These are phyloP conservation scores for Pyrrhia umbra DNA, from an alignment of 2,888 invertebrate genomes.

Conservation along the genomic window DNA sequence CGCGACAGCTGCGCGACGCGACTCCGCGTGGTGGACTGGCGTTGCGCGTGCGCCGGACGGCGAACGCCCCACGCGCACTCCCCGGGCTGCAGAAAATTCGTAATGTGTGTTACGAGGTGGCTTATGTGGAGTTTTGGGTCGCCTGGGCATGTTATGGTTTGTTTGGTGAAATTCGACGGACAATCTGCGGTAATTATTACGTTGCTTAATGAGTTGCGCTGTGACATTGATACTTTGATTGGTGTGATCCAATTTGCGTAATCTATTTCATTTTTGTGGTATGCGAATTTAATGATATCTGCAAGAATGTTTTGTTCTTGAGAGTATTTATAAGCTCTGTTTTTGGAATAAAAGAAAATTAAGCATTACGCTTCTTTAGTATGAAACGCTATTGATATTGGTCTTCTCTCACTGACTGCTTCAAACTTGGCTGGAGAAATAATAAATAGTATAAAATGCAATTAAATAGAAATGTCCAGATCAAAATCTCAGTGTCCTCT, in stretches of 20 bases:
- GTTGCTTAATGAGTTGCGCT: constrained; percentile 42
- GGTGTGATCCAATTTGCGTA: constrained; percentile 25
- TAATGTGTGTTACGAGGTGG: constrained; percentile 82
- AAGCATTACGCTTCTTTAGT: no score
- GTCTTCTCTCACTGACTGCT: no score
- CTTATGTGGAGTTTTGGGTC: constrained; percentile 82
- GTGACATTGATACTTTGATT: constrained; percentile 47
- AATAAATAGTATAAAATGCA: no score
- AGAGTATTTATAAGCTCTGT: neutral
- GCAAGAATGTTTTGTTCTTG: neutral
- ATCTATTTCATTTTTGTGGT: neutral
- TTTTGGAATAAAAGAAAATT: no score
- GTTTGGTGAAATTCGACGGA: constrained; percentile 61
- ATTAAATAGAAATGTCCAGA: no score
- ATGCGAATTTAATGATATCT: neutral
- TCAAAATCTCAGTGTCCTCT: neutral
- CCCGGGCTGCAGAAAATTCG: constrained; percentile 72
- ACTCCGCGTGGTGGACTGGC: constrained; percentile 83
- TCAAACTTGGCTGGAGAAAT: no score
- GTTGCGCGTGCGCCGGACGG: constrained; percentile 70
- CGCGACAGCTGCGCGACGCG: constrained; percentile 84
- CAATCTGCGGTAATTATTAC: constrained; percentile 52
- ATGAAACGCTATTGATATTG: no score
- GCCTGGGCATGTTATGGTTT: constrained; percentile 69
- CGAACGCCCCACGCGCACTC: constrained; percentile 71